Evolutionary conservation across 2,113 vertebrate genomes (phyloP).

Genomic region (Chlamydotis undulata): DNA sequence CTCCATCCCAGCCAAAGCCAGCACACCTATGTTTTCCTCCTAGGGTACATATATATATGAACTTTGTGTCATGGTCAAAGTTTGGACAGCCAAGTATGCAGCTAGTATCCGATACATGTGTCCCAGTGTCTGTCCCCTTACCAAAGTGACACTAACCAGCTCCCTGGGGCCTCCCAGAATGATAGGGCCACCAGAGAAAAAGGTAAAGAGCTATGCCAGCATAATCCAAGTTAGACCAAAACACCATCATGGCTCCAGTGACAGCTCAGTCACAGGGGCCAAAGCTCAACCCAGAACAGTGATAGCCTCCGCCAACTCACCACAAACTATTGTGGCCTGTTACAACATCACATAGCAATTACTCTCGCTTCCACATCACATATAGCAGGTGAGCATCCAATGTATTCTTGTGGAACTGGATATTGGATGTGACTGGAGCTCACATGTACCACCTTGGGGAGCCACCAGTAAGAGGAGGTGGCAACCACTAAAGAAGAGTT

Average conservation of each 20-base stretch:
- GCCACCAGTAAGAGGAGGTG: not conserved
- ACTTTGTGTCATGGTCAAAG: slow-evolving; percentile 35
- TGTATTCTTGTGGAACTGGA: not conserved
- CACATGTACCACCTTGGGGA: not conserved
- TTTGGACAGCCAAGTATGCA: slow-evolving; percentile 77
- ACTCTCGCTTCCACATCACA: too few species aligned
- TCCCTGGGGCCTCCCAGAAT: slow-evolving; percentile 57
- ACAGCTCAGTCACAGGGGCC: too few species aligned
- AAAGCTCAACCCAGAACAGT: not conserved
- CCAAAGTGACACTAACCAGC: slow-evolving; percentile 75
- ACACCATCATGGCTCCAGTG: not conserved
- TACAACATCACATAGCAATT: too few species aligned
- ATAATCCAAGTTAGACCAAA: not conserved
- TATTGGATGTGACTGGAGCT: not conserved
- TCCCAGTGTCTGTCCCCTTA: slow-evolving; percentile 76
- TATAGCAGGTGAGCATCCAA: not conserved
- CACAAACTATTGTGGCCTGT: not conserved
- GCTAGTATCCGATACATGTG: slow-evolving; percentile 71
- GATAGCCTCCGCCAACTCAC: not conserved
- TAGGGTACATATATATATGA: too few species aligned
- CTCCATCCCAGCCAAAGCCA: too few species aligned
- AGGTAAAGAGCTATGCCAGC: slow-evolving; percentile 25
- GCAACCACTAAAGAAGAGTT: not conserved
- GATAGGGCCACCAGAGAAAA: slow-evolving; percentile 56
- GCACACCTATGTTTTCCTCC: too few species aligned